These are phyloP conservation scores for Cistogaster globosa DNA, from an alignment of 2,888 invertebrate species.

Conservation along the genomic window DNA sequence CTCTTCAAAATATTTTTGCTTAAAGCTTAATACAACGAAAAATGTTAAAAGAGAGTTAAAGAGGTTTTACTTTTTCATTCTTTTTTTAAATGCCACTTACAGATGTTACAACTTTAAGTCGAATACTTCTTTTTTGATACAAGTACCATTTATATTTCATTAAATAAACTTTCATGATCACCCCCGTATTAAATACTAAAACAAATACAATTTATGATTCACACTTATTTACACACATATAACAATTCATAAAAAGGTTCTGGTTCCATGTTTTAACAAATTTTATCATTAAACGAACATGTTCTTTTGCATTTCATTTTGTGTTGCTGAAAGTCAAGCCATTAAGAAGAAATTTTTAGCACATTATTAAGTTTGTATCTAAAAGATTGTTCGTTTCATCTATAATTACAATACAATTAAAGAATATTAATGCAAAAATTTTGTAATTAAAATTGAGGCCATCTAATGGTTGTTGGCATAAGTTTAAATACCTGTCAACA, in stretches of 20 bases:
- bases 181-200: not conserved
- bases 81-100: not conserved
- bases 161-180: not conserved
- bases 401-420: conserved; percentile 34
- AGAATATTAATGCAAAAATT: conserved; percentile 12
- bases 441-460: conserved; percentile 29
- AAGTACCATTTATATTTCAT: too few relatives aligned
- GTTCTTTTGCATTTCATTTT: not conserved
- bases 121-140: too few relatives aligned
- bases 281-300: conserved; percentile 32
- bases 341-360: conserved; percentile 16
- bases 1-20: not conserved
- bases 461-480: conserved; percentile 5
- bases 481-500: not conserved
- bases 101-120: too few relatives aligned
- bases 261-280: conserved; percentile 27
- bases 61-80: too few relatives aligned
- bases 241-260: not conserved
- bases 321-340: conserved; percentile 7
- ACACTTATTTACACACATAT: too few relatives aligned
- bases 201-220: not conserved
- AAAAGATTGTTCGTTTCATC: conserved; percentile 7
- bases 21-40: not conserved
- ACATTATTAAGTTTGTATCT: conserved; percentile 32
- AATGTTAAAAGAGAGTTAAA: too few relatives aligned